phyloP scores from a whole-genome alignment of 2,888 invertebrate genomes.

The Phytoseiulus persimilis region DNA sequence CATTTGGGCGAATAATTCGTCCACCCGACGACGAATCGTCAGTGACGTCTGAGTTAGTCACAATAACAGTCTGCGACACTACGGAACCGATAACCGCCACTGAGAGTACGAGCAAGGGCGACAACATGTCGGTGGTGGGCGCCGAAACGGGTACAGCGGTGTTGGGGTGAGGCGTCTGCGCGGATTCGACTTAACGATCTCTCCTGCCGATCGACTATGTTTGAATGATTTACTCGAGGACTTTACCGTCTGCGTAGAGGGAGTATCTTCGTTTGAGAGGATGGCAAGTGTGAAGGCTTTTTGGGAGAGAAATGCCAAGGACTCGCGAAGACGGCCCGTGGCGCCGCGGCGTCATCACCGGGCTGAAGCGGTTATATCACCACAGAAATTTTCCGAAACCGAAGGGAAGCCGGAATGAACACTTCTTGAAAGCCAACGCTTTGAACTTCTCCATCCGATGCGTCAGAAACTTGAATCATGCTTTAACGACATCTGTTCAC shows the following conservation, averaged over 20 bases:
- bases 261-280: not conserved
- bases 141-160: not conserved
- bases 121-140: not conserved
- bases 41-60: not conserved
- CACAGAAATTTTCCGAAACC: not conserved
- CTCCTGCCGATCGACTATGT: not conserved
- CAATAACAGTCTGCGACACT: not conserved
- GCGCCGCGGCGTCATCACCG: not conserved
- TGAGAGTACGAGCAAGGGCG: not conserved
- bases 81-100: not conserved
- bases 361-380: not conserved
- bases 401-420: not conserved
- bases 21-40: not conserved
- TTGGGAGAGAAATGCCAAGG: not conserved
- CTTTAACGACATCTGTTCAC: too few species aligned
- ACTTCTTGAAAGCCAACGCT: not conserved
- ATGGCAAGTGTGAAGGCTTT: not conserved
- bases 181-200: not conserved
- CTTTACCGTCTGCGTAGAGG: not conserved
- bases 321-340: not conserved
- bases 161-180: not conserved
- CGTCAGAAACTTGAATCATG: not conserved
- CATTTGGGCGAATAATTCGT: slow-evolving; percentile 16
- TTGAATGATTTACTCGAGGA: not conserved
- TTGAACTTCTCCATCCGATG: not conserved